Conservation (phyloP, 2,888 invertebrate genomes). For the Parnassius mnemosyne region DNA sequence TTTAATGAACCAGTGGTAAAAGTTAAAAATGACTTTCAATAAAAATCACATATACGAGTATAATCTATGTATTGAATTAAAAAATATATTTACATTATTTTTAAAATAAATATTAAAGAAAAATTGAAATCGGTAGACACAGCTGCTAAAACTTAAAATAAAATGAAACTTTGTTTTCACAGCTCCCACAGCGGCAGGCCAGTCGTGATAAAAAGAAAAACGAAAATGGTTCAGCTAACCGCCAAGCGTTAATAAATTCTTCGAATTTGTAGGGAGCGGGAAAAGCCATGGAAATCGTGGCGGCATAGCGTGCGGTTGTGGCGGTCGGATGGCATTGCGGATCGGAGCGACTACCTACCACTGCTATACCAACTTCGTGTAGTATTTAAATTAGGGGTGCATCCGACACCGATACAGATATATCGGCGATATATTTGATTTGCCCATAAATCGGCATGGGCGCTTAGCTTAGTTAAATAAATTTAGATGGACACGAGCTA, state of each 20-base stretch:
- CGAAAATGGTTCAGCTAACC: slow-evolving; percentile 70
- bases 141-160: slow-evolving; percentile 24
- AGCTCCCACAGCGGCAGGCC: slow-evolving; percentile 51
- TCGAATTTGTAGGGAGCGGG: slow-evolving; percentile 50
- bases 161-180: slow-evolving; percentile 46
- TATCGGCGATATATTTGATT: too few relatives aligned
- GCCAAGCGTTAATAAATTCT: slow-evolving; percentile 76
- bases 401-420: too few relatives aligned
- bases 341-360: background rate
- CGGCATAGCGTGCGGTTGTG: slow-evolving; percentile 35
- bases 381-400: too few relatives aligned
- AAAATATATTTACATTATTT: slow-evolving; percentile 18
- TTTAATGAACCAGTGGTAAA: too few relatives aligned
- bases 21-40: too few relatives aligned
- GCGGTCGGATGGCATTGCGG: slow-evolving; percentile 38
- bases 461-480: too few relatives aligned
- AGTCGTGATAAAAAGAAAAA: slow-evolving; percentile 58
- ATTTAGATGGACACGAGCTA: too few relatives aligned
- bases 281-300: slow-evolving; percentile 45
- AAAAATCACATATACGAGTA: too few relatives aligned
- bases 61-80: too few relatives aligned
- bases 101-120: slow-evolving; percentile 12
- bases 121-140: slow-evolving; percentile 12
- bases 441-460: too few relatives aligned
- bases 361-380: background rate